These are phyloP conservation scores for Cosmia trapezina DNA, from an alignment of 2,888 invertebrate genomes.

Conservation along the genomic window DNA sequence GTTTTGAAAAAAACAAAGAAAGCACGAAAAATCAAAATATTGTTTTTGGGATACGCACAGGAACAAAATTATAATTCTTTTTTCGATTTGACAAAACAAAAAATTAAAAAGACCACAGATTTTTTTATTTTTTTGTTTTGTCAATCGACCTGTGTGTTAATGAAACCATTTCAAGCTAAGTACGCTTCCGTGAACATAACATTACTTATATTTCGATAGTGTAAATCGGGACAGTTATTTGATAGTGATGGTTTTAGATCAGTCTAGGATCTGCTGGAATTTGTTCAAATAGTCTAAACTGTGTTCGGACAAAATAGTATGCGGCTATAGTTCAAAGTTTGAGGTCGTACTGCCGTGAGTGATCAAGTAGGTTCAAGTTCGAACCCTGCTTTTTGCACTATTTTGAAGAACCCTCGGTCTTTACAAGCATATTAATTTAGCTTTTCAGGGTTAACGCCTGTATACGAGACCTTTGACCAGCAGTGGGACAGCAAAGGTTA, in stretches of 20 bases:
- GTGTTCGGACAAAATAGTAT: not conserved
- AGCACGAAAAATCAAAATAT: no score
- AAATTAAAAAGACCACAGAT: no score
- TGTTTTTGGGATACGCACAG: no score
- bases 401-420: not conserved
- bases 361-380: not conserved
- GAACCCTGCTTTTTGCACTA: not conserved
- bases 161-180: not conserved
- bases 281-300: not conserved
- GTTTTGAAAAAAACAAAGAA: no score
- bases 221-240: slow-evolving; percentile 21
- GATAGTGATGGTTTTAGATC: not conserved
- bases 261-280: not conserved
- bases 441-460: no score
- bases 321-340: not conserved
- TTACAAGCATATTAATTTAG: not conserved
- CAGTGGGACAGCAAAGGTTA: no score
- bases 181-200: slow-evolving; percentile 8
- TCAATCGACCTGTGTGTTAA: no score
- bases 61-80: no score
- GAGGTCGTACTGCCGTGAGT: not conserved
- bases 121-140: not conserved
- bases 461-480: no score
- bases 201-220: slow-evolving; percentile 4
- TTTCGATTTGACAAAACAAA: no score